Conservation (phyloP, 2,797 vertebrate species). For the Sebastolobus alascanus region DNA sequence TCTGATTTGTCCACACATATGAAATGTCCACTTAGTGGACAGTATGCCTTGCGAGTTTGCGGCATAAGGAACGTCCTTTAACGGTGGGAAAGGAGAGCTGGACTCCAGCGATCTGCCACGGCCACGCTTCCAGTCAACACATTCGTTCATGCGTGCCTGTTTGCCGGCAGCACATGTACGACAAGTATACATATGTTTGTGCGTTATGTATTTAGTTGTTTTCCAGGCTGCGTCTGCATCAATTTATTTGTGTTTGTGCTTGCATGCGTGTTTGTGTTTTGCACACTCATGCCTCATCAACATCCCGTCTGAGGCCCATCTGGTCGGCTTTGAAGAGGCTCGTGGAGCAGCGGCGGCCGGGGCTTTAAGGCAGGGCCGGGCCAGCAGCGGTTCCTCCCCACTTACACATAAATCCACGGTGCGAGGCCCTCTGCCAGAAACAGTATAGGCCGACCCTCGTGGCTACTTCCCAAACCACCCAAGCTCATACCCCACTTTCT, state of each 20-base stretch:
- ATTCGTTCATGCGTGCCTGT: constrained; percentile 1
- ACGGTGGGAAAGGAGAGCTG: constrained; percentile 25
- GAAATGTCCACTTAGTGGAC: constrained; percentile 34
- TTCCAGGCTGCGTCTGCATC: constrained; percentile 48
- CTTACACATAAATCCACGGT: constrained; percentile 75
- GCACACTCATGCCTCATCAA: constrained; percentile 83
- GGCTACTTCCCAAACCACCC: constrained; percentile 76
- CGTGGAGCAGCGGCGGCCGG: constrained; percentile 70
- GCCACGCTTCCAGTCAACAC: constrained; percentile 5
- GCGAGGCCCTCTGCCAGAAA: constrained; percentile 64
- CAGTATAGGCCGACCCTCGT: constrained; percentile 60
- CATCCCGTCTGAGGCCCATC: constrained; percentile 88
- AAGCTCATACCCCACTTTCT: constrained; percentile 76
- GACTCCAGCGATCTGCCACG: constrained; percentile 4
- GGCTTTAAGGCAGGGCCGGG: constrained; percentile 67
- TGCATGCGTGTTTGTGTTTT: constrained; percentile 64
- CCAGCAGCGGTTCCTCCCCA: constrained; percentile 83
- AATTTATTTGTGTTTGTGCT: constrained; percentile 63
- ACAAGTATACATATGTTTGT: constrained; percentile 29
- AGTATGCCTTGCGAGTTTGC: constrained; percentile 19
- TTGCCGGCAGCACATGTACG: neutral
- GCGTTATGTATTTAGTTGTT: constrained; percentile 57
- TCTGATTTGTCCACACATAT: constrained; percentile 51
- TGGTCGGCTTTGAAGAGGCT: constrained; percentile 89
- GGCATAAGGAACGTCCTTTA: neutral